Evolutionary conservation across 2,888 invertebrate species (phyloP).

Genomic region (Mantis religiosa): DNA sequence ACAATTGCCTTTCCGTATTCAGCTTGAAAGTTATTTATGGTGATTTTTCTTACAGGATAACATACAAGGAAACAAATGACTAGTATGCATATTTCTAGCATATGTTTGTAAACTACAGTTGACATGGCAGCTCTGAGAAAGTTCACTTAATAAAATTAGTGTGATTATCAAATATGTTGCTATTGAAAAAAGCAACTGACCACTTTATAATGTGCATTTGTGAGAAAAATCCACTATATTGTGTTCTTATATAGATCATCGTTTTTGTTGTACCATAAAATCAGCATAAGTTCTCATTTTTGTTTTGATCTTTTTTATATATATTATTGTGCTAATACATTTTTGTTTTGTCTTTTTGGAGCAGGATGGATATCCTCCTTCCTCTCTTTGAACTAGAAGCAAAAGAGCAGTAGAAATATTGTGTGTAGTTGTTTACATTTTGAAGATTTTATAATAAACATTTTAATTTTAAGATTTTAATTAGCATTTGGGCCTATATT

Average conservation of each 20-base stretch:
- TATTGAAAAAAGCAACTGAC: neutral
- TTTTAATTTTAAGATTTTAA: neutral
- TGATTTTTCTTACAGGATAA: too few species aligned
- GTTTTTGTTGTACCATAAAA: neutral
- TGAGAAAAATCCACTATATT: slow-evolving; percentile 6
- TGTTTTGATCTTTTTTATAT: neutral
- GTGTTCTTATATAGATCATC: neutral
- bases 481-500: neutral
- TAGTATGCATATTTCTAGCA: neutral
- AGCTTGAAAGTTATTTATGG: too few species aligned
- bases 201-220: neutral
- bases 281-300: neutral
- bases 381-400: neutral
- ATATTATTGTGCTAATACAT: neutral
- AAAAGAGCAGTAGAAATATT: neutral
- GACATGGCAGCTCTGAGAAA: neutral
- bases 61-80: neutral
- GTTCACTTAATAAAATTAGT: neutral
- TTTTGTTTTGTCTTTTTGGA: neutral
- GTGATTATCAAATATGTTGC: neutral
- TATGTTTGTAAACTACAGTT: neutral
- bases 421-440: neutral
- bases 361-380: neutral
- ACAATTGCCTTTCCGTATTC: too few species aligned
- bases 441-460: neutral